These are phyloP conservation scores for Hormaphis cornu DNA, from an alignment of 1,140 invertebrate genomes.

Conservation along the genomic window DNA sequence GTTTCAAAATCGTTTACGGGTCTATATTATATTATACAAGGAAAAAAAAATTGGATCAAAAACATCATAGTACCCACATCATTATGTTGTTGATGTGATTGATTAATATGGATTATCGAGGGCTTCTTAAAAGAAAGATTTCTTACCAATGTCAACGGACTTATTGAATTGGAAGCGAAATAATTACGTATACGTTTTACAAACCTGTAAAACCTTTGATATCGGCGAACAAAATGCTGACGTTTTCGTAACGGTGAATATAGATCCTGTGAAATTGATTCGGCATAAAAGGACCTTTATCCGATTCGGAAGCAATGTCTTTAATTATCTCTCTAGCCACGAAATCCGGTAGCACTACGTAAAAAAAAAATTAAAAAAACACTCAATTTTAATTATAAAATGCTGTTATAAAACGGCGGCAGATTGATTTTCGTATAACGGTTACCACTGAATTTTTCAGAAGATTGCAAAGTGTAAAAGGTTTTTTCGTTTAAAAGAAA, in stretches of 20 bases:
- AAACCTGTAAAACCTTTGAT: constrained; percentile 94
- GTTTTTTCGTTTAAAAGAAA: no score
- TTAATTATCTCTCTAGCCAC: constrained; percentile 88
- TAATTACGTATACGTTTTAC: background rate
- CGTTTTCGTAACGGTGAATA: constrained; percentile 91
- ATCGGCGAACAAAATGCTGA: constrained; percentile 96
- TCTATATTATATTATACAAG: no score
- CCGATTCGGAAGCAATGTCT: constrained; percentile 70
- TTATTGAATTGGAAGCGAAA: no score
- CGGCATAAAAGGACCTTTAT: constrained; percentile 59
- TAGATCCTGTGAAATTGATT: constrained; percentile 96
- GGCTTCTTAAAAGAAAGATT: constrained; percentile 41
- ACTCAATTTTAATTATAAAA: background rate
- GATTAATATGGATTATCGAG: no score
- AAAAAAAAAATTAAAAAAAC: constrained; percentile 33
- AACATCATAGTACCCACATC: no score
- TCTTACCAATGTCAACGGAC: background rate
- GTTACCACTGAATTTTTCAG: background rate
- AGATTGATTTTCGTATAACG: background rate
- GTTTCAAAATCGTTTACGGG: no score
- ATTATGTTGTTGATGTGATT: no score
- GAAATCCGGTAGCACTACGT: constrained; percentile 84
- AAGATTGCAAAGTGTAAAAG: no score
- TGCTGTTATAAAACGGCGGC: background rate
- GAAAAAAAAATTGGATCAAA: no score